Evolutionary conservation across 2,888 invertebrate species (phyloP), one percentile per base, ranked within the genome.

Genomic region (Cactoblastis cactorum): DNA sequence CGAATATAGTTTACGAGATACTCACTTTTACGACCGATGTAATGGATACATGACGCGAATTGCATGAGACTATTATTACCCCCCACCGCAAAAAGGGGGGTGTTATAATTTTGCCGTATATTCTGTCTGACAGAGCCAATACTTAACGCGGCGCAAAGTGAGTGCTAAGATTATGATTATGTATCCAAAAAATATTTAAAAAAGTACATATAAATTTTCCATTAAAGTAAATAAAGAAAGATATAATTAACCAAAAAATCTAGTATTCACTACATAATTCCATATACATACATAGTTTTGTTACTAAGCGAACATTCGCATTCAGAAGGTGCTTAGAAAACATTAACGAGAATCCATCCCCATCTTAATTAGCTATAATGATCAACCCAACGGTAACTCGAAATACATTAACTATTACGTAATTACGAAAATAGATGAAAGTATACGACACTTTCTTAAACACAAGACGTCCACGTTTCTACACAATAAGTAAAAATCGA

Each of bases 1-100:
- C 55, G 53, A 63, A 58, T 68, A 61, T 66, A 71, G 56, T 74
- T 74, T 74, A 74, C 65, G 67, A 61, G 58, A 67, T 61, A 55
- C 53, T 56, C 53, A 54, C 61, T 67, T 73, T 71, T 68, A 67
- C 59, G 50, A 60, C 52, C 50, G 55, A 37, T 57, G 59, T 64
- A 57, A 64, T 63, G 59, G 58, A 55, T 63, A 61, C 58, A 61
- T 67, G 43, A 28, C 28, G 28, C 8, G 11, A 17, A 41, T 24
- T 39, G 22, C 39, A 43, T 24, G 28, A 28, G 15, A 43, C 9
- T 33, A 33, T 33, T 8, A 14, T 18, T n/a, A n/a, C n/a, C n/a
- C n/a, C n/a, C n/a, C n/a, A n/a, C n/a, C n/a, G n/a, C n/a, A n/a
- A n/a, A n/a, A n/a, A n/a, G n/a, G n/a, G n/a, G n/a, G n/a, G 18